These are phyloP conservation scores for Phymanthus crucifer DNA, from an alignment of 92 coral and sea anemone species.

Conservation along the genomic window DNA sequence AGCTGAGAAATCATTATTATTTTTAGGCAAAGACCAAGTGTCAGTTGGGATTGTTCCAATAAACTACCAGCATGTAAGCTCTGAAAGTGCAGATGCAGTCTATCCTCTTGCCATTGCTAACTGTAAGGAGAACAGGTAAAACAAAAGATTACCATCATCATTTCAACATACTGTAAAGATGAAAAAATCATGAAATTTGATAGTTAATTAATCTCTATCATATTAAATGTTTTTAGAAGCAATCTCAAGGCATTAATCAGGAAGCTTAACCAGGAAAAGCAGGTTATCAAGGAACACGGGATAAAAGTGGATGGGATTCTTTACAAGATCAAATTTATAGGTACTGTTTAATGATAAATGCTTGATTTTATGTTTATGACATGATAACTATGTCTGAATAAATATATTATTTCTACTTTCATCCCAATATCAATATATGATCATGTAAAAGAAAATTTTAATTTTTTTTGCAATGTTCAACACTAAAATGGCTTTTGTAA, in stretches of 20 bases:
- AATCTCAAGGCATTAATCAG: slow-evolving; percentile 16
- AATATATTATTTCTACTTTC: background rate
- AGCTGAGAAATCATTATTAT: background rate
- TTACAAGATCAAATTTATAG: slow-evolving; percentile 34
- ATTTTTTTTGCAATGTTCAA: background rate
- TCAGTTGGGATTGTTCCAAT: slow-evolving; percentile 49
- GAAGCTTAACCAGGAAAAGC: slow-evolving; percentile 17
- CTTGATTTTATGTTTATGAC: background rate
- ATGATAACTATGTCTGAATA: background rate
- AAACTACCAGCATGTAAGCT: slow-evolving; percentile 10
- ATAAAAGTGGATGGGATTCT: slow-evolving; percentile 33
- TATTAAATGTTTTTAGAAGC: slow-evolving; percentile 8
- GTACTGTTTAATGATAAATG: background rate
- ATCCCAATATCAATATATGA: background rate
- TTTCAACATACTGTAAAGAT: background rate
- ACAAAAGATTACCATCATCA: slow-evolving; percentile 14
- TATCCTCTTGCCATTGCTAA: slow-evolving; percentile 39
- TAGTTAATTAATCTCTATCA: background rate
- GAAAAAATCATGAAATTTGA: background rate
- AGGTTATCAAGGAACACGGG: slow-evolving; percentile 22
- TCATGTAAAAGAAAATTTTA: background rate
- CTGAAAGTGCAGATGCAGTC: slow-evolving; percentile 5
- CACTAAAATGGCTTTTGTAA: background rate
- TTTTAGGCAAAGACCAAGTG: slow-evolving; percentile 52
- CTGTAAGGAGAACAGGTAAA: slow-evolving; percentile 19